Conservation (phyloP, 1,140 invertebrate genomes). For the Trichonephila inaurata region DNA sequence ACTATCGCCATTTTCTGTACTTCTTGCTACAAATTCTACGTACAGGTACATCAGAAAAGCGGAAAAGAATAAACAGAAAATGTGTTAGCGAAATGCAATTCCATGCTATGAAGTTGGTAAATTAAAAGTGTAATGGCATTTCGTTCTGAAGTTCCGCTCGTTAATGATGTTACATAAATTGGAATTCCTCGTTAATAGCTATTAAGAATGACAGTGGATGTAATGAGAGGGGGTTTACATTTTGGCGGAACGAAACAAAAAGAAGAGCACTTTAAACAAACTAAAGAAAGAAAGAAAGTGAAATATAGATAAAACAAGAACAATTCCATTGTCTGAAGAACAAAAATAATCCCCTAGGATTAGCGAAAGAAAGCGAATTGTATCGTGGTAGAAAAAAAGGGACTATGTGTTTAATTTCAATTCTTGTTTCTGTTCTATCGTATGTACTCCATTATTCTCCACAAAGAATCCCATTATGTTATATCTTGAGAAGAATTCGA, state of each 20-base stretch:
- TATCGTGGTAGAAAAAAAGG: not conserved
- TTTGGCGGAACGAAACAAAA: not conserved
- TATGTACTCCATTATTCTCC: not conserved
- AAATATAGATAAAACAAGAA: slow-evolving; percentile 3
- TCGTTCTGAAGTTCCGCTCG: not conserved
- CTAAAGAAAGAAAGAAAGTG: not conserved
- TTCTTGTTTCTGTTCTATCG: not conserved
- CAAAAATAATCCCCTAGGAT: not conserved
- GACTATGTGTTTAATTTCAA: not conserved
- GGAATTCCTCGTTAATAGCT: not conserved
- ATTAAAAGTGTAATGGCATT: not conserved
- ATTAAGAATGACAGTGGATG: not conserved
- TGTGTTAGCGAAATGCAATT: not conserved
- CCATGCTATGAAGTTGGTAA: not conserved
- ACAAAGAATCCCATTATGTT: not conserved
- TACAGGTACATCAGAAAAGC: not conserved
- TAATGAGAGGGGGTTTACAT: not conserved
- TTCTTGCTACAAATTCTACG: not conserved
- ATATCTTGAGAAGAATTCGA: not conserved
- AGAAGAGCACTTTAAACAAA: too few species aligned
- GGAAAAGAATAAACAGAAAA: not conserved
- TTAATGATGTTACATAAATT: not conserved
- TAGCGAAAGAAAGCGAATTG: not conserved
- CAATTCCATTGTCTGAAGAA: not conserved
- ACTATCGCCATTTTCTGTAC: too few species aligned